phyloP scores from a whole-genome alignment of 2,113 vertebrate genomes.

The Brachyistius frenatus region DNA sequence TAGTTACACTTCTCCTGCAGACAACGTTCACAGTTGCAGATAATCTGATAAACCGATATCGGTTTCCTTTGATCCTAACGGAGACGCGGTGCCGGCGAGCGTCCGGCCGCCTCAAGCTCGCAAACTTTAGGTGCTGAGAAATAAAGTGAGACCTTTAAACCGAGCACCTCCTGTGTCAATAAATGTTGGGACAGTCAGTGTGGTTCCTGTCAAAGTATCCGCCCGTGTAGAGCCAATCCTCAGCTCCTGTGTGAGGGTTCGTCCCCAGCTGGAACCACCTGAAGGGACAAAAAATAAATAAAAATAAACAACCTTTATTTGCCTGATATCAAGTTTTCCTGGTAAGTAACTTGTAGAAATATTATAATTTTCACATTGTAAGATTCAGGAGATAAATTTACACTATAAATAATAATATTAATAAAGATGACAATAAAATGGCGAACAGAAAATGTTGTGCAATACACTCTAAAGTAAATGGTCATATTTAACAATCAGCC shows the following conservation, averaged over 20 bases:
- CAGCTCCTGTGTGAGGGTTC: constrained; percentile 89
- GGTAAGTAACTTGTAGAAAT: too few relatives aligned
- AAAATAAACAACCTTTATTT: too few relatives aligned
- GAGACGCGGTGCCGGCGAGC: constrained; percentile 48
- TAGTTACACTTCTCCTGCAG: constrained; percentile 23
- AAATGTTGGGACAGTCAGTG: constrained; percentile 93
- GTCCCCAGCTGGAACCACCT: constrained; percentile 93
- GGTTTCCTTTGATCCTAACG: constrained; percentile 30
- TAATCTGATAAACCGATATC: constrained; percentile 40
- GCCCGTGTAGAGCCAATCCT: constrained; percentile 94
- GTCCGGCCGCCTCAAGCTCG: constrained; percentile 24
- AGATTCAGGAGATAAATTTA: too few relatives aligned
- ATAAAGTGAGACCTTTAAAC: constrained; percentile 39
- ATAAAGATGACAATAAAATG: too few relatives aligned
- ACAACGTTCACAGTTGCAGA: constrained; percentile 43
- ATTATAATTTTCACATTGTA: too few relatives aligned
- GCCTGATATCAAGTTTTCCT: too few relatives aligned
- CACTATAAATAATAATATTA: too few relatives aligned
- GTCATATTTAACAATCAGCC: too few relatives aligned
- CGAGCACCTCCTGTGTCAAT: constrained; percentile 81
- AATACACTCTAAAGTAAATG: too few relatives aligned
- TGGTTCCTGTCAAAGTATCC: constrained; percentile 97
- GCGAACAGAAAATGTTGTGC: too few relatives aligned
- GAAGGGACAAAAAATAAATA: constrained; percentile 24
- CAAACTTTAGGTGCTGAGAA: constrained; percentile 48